Evolutionary conservation across 2,888 invertebrate species (phyloP), one percentile per base, ranked within the genome.

Genomic region (Plagiodera versicolora): DNA sequence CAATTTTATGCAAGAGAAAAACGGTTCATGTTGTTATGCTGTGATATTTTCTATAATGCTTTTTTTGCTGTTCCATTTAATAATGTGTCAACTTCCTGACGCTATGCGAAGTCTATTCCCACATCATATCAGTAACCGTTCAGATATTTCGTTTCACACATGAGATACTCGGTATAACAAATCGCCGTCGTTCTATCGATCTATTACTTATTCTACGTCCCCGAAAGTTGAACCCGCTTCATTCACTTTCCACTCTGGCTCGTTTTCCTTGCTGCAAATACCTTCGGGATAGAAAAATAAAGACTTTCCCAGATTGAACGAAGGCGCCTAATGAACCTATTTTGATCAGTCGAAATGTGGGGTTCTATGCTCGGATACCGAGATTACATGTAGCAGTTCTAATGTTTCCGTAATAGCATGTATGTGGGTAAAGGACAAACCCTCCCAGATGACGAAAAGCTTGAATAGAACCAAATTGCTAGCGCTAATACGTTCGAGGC

Each of bases 391-490:
- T 39, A 39, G 39, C 39, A 39, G 39, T 39, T 39, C 39, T 39
- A 39, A 39, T 39, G 39, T 39, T 39, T n/a, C 39, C 39, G 39
- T 11, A 39, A 39, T 39, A 11, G 39, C 39, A 39, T 39, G 39
- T 39, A 50, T 60, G 60, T 60, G 60, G 54, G 56, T 51, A 49
- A 54, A 49, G 32, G 57, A 47, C 50, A 46, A 57, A 54, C 53
- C 58, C 60, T 58, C 58, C 46, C 50, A 55, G 48, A 32, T 52
- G 54, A 60, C 51, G 53, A 53, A 52, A 28, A 57, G 16, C 28
- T 47, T 61, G 64, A 64, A 64, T 64, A 60, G 64, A 49, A 61
- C 56, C 54, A 64, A 63, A 64, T 64, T 64, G 61, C 59, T 49
- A 52, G 48, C 59, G 46, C 48, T 54, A 54, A 50, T 59, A 49